Conservation (phyloP, 2,797 vertebrate genomes). For the Sciurus carolinensis region DNA sequence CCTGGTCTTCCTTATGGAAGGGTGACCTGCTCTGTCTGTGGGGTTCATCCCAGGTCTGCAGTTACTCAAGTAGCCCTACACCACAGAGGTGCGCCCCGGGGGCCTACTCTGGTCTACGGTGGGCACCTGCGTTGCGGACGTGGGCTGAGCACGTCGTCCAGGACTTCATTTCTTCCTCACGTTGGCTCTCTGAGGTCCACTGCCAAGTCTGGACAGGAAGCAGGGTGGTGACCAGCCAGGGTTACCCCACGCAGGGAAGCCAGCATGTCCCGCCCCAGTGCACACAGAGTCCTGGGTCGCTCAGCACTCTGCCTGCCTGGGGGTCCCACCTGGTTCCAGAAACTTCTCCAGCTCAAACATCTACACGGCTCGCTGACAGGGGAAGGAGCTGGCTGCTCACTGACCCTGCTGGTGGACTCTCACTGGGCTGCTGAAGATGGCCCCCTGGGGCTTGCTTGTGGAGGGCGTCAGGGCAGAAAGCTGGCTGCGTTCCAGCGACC, state of each 20-base stretch:
- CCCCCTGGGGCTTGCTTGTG: not conserved
- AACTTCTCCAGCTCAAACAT: not conserved
- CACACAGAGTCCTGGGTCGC: not conserved
- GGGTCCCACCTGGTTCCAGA: not conserved
- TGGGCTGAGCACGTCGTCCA: not conserved
- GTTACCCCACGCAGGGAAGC: not conserved
- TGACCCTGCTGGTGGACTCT: not conserved
- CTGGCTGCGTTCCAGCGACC: not conserved
- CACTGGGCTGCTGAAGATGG: rapidly evolving
- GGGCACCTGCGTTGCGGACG: not conserved
- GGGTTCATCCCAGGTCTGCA: not conserved
- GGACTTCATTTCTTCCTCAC: not conserved
- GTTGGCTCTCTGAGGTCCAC: not conserved
- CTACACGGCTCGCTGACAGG: not conserved
- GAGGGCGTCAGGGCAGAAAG: not conserved
- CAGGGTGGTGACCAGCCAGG: not conserved
- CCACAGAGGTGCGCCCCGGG: too few species aligned
- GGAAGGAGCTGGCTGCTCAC: not conserved
- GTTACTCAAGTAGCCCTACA: not conserved
- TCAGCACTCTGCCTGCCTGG: rapidly evolving
- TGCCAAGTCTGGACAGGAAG: not conserved
- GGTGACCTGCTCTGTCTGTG: not conserved
- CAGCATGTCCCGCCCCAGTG: not conserved
- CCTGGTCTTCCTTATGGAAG: not conserved
- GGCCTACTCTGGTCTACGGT: not conserved